Evolutionary conservation across 2,888 invertebrate genomes (phyloP), one percentile per base, ranked within the genome.

Genomic region (Tribolium freemani): DNA sequence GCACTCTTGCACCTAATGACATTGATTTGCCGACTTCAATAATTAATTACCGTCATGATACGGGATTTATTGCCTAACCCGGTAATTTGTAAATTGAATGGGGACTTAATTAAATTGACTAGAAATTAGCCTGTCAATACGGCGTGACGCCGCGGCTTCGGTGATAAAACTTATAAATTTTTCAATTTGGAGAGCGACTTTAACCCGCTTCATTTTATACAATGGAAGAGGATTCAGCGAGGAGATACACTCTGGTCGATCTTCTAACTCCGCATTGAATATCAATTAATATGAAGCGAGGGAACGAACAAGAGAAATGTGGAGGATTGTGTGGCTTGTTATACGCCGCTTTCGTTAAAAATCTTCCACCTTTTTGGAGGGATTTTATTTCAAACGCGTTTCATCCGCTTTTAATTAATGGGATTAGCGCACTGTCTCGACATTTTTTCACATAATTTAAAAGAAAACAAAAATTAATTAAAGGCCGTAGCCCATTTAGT

Each of bases 81-180:
- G 69, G 75, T 76, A 78, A 78, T 77, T 78, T 76, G 75, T 77
- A 77, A 76, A 77, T 76, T 78, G 77, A 78, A 77, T 74, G 73
- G 73, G 68, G 69, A 69, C 73, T 76, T 77, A 76, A 78, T 77
- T 77, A 76, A 76, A 75, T 75, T 74, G 74, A 63, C 73, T 72
- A 72, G 75, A 76, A 75, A 76, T 75, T 76, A 76, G 69, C 69
- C 73, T 67, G 73, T 75, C 75, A 71, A 75, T 75, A 73, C 67
- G 57, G 54, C 45, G 70, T 75, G 75, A 70, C 73, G 75, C 1
- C 60, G 60, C n/a, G 57, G 48, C 45, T 46, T 13, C 11, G 11
- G 46, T 46, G 48, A 61, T 61, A 61, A 61, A 61, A 60, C 46
- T 60, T 60, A 60, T 48, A 48, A 46, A 60, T 60, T 60, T 60